These are phyloP conservation scores for Tautogolabrus adspersus DNA, from an alignment of 2,113 vertebrate genomes.

Conservation along the genomic window DNA sequence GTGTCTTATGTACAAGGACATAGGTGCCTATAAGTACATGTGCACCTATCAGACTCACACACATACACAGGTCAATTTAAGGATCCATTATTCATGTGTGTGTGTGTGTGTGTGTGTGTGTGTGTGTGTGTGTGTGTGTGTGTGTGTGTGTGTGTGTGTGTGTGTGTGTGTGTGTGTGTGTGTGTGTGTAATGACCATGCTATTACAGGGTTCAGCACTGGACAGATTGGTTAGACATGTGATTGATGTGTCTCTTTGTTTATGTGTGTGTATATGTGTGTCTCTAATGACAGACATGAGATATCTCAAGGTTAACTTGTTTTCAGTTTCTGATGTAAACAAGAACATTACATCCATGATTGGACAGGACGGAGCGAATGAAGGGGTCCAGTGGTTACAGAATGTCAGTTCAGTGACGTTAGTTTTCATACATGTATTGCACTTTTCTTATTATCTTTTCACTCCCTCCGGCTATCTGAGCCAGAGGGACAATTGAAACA, in stretches of 20 bases:
- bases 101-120: constrained; percentile 33
- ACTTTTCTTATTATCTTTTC: neutral
- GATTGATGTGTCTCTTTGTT: constrained; percentile 50
- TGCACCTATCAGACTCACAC: neutral
- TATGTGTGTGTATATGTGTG: constrained; percentile 2
- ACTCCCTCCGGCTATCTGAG: too few relatives aligned
- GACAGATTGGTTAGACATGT: constrained; percentile 37
- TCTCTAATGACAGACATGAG: constrained; percentile 23
- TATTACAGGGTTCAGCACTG: constrained; percentile 42
- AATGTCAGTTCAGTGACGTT: neutral
- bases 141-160: constrained; percentile 37
- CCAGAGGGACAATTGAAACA: too few relatives aligned
- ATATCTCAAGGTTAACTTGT: constrained; percentile 64
- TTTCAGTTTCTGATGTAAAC: constrained; percentile 46
- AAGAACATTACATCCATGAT: constrained; percentile 39
- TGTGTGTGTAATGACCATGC: constrained; percentile 47
- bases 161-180: constrained; percentile 19
- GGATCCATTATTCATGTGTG: constrained; percentile 42
- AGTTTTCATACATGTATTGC: neutral
- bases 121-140: constrained; percentile 24
- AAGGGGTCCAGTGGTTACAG: neutral
- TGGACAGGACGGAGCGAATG: neutral
- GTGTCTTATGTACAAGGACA: constrained; percentile 38
- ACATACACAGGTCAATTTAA: constrained; percentile 23
- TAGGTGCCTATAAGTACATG: neutral